These are phyloP conservation scores for Agrilus cyanescens DNA, from an alignment of 2,888 invertebrate species.

Conservation along the genomic window DNA sequence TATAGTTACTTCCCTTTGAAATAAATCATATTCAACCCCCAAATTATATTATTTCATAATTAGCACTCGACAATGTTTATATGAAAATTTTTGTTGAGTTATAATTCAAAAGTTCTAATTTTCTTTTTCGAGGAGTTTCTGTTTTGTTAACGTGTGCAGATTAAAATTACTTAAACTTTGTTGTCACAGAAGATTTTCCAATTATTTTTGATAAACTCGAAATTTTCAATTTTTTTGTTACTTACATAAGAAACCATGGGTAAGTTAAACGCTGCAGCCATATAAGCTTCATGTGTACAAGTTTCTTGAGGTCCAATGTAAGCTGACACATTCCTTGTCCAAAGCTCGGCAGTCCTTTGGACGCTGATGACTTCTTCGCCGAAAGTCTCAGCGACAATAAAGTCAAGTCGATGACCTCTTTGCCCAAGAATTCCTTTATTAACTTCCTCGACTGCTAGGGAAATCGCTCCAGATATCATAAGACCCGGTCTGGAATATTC, in stretches of 20 bases:
- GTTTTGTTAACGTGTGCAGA: too few relatives aligned
- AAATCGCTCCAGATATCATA: constrained; percentile 70
- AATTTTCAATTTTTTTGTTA: constrained; percentile 22
- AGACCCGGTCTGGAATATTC: constrained; percentile 69
- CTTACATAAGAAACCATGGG: constrained; percentile 96
- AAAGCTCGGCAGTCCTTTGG: constrained; percentile 69
- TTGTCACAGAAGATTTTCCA: too few relatives aligned
- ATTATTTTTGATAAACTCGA: not conserved
- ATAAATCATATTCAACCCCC: too few relatives aligned
- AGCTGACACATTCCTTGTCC: constrained; percentile 73
- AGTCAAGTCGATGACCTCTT: constrained; percentile 63
- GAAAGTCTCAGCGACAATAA: constrained; percentile 79
- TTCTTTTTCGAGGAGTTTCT: too few relatives aligned
- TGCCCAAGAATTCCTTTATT: constrained; percentile 40
- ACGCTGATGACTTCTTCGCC: constrained; percentile 84
- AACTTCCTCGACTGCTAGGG: constrained; percentile 75
- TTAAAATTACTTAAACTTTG: too few relatives aligned
- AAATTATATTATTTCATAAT: too few relatives aligned
- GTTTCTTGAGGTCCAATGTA: constrained; percentile 87
- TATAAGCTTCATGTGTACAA: constrained; percentile 83
- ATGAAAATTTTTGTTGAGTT: too few relatives aligned
- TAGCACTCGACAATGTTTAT: too few relatives aligned
- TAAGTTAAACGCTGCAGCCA: constrained; percentile 87
- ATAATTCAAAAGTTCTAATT: too few relatives aligned
- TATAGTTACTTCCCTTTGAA: too few relatives aligned